phyloP scores from a whole-genome alignment of 92 coral and sea anemone species.

The Palythoa grandiflora region DNA sequence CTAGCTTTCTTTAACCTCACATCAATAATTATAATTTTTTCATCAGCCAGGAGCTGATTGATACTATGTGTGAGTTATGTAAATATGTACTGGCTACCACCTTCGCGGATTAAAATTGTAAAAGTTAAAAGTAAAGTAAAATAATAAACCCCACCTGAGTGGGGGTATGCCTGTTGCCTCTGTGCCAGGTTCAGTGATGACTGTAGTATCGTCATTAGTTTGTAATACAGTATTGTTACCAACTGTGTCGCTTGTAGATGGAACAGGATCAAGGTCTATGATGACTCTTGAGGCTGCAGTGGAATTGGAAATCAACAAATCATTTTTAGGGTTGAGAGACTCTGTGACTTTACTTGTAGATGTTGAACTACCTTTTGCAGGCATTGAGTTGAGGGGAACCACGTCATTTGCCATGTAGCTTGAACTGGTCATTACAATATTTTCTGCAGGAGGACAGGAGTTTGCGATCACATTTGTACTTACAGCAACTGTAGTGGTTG shows the following conservation, averaged over 20 bases:
- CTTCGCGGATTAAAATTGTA: no score
- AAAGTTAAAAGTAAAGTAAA: no score
- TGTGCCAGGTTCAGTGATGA: background rate
- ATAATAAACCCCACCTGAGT: background rate
- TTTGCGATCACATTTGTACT: background rate
- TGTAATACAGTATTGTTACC: background rate
- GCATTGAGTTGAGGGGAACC: background rate
- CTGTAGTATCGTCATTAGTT: background rate
- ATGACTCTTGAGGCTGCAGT: background rate
- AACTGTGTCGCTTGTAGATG: background rate
- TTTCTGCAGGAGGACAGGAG: background rate
- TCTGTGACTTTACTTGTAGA: background rate
- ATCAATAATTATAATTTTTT: background rate
- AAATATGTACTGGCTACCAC: background rate
- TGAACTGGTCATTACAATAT: background rate
- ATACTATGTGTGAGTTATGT: background rate
- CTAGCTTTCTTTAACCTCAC: background rate
- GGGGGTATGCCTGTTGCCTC: background rate
- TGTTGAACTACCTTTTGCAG: background rate
- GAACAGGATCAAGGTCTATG: background rate
- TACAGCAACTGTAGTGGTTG: slow-evolving; percentile 9
- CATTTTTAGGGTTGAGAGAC: background rate
- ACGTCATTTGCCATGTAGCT: background rate
- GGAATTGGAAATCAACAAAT: background rate
- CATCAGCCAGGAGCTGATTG: background rate